Base-by-base conservation (phyloP, 2,797 vertebrate species). In the Threskiornis aethiopicus region DNA sequence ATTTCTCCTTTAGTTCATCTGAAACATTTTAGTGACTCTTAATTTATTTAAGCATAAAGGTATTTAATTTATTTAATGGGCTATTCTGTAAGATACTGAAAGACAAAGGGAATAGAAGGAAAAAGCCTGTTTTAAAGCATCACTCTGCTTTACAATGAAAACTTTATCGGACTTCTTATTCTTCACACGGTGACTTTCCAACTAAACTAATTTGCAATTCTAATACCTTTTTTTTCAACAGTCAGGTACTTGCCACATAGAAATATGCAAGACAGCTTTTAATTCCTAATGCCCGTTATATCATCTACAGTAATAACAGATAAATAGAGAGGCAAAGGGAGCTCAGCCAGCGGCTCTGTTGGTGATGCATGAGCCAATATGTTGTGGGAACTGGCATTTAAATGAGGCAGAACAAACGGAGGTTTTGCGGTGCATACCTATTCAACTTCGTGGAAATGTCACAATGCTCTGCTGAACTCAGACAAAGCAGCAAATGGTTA, bases 401-500 rank as follows among this genome's bases (percentile, higher is more conserved):
- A 96, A 94, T 67, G 83, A 84, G 46, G 83, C 83, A 89, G 95
- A 96, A 89, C 65, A 90, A 95, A 72, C 5, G 19, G 73, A 59
- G 54, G 33, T 44, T 96, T 79, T 70, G 80, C 5, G 9, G 79
- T 31, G 41, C n/a, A 39, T 54, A 82, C 62, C 80, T 95, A 70
- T 84, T 76, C 62, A 47, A 29, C 71, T 58, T 65, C 47, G 13
- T 3, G 2, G 77, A 77, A 92, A 90, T 37, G 81, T 81, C 92
- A 92, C 1, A 2, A 52, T 51, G 78, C 65, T 86, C 88, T 64
- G 80, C 84, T 90, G 88, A 73, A 61, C 1, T 12, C 73, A 67
- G 83, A 66, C 73, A 89, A 92, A 92, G 83, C 79, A 90, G 82
- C 82, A 89, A 95, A 94, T 2, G 59, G 92, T 93, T 95, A 94